These are phyloP conservation scores for Electrona antarctica DNA, from an alignment of 2,113 vertebrate species.

Conservation along the genomic window DNA sequence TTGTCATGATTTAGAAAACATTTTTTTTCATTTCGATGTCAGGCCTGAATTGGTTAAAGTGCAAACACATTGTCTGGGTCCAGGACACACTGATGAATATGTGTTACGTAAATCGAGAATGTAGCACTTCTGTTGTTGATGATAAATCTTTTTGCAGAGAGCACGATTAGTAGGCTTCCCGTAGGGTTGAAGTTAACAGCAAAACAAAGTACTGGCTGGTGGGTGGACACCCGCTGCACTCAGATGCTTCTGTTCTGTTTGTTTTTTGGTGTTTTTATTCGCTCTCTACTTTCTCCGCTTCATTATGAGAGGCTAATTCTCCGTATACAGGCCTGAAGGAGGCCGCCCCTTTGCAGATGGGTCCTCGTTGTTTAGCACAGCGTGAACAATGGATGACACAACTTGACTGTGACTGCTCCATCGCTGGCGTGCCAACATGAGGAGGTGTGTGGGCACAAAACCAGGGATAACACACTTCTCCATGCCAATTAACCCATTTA, in stretches of 20 bases:
- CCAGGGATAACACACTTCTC: too few relatives aligned
- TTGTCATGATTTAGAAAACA: too few relatives aligned
- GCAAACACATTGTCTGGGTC: constrained; percentile 5
- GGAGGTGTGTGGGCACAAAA: too few relatives aligned
- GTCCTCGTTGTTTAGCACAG: constrained; percentile 27
- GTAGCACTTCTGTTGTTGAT: constrained; percentile 36
- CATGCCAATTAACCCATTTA: too few relatives aligned
- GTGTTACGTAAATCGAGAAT: constrained; percentile 37
- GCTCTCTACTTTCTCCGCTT: constrained; percentile 15
- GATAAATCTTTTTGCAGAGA: constrained; percentile 41
- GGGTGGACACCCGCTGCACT: constrained; percentile 24
- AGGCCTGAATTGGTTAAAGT: constrained; percentile 4
- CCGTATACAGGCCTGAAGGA: constrained; percentile 18
- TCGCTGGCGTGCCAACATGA: too few relatives aligned
- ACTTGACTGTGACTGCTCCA: too few relatives aligned
- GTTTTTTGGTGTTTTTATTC: constrained; percentile 6
- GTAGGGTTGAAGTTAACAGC: constrained; percentile 23
- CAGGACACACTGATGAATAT: constrained; percentile 6
- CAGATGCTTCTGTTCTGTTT: constrained; percentile 9
- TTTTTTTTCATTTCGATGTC: too few relatives aligned
- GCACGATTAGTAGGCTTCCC: constrained; percentile 44
- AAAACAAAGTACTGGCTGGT: constrained; percentile 32
- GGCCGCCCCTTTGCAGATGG: constrained; percentile 36
- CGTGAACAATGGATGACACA: too few relatives aligned
- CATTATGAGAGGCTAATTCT: constrained; percentile 42